phyloP scores from a whole-genome alignment of 23 tunicate genomes.

The Styela clava region DNA sequence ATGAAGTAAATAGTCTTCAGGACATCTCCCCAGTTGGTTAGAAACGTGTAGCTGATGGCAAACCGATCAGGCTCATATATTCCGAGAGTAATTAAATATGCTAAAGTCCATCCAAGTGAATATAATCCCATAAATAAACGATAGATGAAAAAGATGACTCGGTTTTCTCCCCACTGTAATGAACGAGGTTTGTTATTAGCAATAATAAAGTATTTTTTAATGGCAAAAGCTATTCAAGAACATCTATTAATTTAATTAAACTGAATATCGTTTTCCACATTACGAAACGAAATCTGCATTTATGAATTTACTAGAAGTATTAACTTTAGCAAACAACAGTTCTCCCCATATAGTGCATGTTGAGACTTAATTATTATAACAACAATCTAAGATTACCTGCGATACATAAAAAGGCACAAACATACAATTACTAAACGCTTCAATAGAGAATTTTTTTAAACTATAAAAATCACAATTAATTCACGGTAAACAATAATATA shows the following conservation, averaged over 20 bases:
- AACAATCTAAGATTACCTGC: too few relatives aligned
- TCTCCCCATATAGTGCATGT: too few relatives aligned
- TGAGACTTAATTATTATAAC: too few relatives aligned
- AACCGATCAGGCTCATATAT: not conserved
- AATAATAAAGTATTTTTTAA: not conserved
- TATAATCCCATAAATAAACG: not conserved
- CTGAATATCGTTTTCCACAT: not conserved
- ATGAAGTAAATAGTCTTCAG: not conserved
- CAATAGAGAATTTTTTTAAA: too few relatives aligned
- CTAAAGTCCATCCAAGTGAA: not conserved
- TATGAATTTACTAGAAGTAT: too few relatives aligned
- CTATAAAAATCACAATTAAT: too few relatives aligned
- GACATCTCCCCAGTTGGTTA: slow-evolving; percentile 20
- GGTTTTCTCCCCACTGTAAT: slow-evolving; percentile 13
- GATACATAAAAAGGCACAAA: too few relatives aligned
- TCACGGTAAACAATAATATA: too few relatives aligned
- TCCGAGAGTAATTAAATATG: slow-evolving; percentile 4
- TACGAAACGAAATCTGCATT: too few relatives aligned
- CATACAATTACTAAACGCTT: too few relatives aligned
- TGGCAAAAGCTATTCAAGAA: not conserved
- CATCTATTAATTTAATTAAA: too few relatives aligned
- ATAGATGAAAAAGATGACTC: not conserved
- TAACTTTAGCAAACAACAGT: too few relatives aligned
- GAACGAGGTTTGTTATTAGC: not conserved
- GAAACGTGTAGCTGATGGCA: slow-evolving; percentile 7